phyloP scores from a whole-genome alignment of 2,113 vertebrate species.

The Dolichotis patagonum region DNA sequence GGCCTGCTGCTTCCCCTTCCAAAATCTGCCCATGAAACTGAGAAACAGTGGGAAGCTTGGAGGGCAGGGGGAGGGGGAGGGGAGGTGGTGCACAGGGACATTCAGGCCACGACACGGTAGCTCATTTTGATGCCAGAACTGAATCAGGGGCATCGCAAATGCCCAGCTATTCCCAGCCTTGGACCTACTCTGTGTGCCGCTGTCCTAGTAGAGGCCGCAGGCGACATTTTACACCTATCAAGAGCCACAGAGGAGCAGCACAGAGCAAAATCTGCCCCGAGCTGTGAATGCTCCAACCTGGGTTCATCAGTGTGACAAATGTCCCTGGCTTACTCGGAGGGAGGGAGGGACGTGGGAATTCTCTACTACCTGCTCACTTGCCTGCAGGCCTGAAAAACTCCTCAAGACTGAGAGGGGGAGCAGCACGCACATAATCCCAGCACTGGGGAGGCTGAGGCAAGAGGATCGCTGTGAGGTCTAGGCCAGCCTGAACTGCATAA shows the following conservation, averaged over 20 bases:
- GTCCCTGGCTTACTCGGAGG: not conserved
- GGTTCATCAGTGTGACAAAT: not conserved
- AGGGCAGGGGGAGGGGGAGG: not conserved
- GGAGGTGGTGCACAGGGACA: not conserved
- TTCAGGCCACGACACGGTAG: not conserved
- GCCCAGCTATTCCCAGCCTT: not conserved
- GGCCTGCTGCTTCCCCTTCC: not conserved
- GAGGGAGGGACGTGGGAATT: not conserved
- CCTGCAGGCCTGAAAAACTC: not conserved
- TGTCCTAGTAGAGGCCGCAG: not conserved
- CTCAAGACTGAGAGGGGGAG: not conserved
- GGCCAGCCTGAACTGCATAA: no score
- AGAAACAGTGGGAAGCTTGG: not conserved
- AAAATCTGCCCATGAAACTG: not conserved
- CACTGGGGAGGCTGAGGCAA: not conserved
- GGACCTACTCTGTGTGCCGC: not conserved
- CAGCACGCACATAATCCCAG: not conserved
- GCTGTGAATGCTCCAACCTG: not conserved
- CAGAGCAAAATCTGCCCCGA: not conserved
- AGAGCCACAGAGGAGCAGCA: not conserved
- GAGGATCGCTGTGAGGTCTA: not conserved
- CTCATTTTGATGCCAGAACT: not conserved
- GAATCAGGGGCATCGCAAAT: not conserved
- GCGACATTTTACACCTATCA: not conserved
- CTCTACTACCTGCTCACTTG: not conserved